Evolutionary conservation across 2,797 vertebrate genomes (phyloP).

Genomic region (Alcedo quadribrachys): DNA sequence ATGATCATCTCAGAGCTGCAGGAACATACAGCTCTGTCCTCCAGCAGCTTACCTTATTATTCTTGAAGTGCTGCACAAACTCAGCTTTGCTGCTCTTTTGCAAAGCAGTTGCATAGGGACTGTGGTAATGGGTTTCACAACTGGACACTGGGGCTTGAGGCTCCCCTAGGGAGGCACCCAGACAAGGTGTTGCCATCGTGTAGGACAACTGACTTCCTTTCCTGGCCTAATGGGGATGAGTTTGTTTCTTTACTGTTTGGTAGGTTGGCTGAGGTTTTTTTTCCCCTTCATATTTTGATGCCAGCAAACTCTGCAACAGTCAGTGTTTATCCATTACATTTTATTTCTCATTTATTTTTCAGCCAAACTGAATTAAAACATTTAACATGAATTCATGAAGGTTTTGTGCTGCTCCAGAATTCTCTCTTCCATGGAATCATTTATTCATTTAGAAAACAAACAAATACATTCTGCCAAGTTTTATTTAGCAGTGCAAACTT

Average conservation of each 20-base stretch:
- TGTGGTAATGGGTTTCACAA: background rate
- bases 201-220: background rate
- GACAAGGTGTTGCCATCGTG: background rate
- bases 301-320: background rate
- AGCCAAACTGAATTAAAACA: background rate
- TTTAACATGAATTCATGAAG: background rate
- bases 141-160: background rate
- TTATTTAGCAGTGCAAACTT: background rate
- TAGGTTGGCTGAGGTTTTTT: background rate
- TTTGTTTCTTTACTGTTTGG: background rate
- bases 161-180: fast-evolving
- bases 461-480: background rate
- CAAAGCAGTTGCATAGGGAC: background rate
- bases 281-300: background rate
- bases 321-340: background rate
- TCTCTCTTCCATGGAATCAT: background rate
- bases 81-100: background rate
- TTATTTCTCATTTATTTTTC: background rate
- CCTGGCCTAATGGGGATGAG: background rate
- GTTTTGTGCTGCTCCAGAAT: background rate
- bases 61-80: background rate
- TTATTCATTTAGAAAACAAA: background rate
- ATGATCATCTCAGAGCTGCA: background rate
- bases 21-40: background rate
- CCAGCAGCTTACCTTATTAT: background rate